Evolutionary conservation across 2,797 vertebrate genomes (phyloP).

Genomic region (Tiaroga cobitis): DNA sequence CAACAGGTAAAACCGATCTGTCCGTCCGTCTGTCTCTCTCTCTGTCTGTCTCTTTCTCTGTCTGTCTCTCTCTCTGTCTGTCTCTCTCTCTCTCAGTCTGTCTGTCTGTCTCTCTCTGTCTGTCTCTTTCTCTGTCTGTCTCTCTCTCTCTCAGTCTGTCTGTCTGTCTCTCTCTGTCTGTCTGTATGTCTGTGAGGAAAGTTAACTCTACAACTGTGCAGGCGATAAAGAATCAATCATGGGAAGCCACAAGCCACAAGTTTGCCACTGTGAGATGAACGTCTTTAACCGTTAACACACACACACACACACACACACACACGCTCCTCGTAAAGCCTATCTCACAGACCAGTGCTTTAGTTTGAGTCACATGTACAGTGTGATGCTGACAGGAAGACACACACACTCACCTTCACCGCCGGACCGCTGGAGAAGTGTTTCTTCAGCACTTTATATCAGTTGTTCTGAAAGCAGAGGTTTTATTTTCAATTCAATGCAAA

Average conservation of each 20-base stretch:
- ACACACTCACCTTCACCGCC: too few species aligned
- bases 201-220: not conserved
- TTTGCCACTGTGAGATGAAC: slow-evolving; percentile 54
- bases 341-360: slow-evolving; percentile 59
- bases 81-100: too few species aligned
- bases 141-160: too few species aligned
- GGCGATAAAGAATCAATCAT: slow-evolving; percentile 52
- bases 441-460: not conserved
- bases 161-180: not conserved
- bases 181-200: not conserved
- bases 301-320: slow-evolving; percentile 9
- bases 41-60: too few species aligned
- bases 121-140: too few species aligned
- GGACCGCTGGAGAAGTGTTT: too few species aligned
- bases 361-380: slow-evolving; percentile 64
- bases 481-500: not conserved
- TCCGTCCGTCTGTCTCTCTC: not conserved
- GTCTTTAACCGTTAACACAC: slow-evolving; percentile 38
- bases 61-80: too few species aligned
- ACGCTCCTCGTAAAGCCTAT: slow-evolving; percentile 33
- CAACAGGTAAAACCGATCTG: slow-evolving; percentile 68
- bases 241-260: slow-evolving; percentile 63
- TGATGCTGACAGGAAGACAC: slow-evolving; percentile 57
- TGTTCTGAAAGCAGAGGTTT: not conserved
- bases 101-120: too few species aligned